phyloP scores from a whole-genome alignment of 2,888 invertebrate species.

The Drosophila nr. medialis region DNA sequence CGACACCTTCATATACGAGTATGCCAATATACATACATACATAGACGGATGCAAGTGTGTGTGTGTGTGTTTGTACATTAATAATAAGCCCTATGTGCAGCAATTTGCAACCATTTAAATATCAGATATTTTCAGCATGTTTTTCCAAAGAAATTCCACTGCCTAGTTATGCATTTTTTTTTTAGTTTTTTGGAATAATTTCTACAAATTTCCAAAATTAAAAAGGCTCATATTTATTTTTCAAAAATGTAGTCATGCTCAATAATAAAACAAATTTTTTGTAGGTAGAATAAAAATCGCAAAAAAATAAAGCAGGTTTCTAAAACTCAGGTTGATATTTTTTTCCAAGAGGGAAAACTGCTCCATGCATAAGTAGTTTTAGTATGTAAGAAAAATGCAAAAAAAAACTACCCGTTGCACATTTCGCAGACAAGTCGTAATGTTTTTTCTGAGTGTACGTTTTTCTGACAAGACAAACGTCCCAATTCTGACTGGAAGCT shows the following conservation, averaged over 20 bases:
- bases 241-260: background rate
- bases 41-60: background rate
- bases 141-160: background rate
- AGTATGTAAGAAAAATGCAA: background rate
- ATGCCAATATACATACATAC: background rate
- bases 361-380: background rate
- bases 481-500: background rate
- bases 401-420: background rate
- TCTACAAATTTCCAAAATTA: no score
- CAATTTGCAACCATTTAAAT: constrained; percentile 16
- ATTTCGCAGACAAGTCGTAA: background rate
- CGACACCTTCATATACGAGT: constrained; percentile 38
- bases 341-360: background rate
- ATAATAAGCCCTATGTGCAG: constrained; percentile 11
- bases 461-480: background rate
- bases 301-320: no score
- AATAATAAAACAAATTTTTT: no score
- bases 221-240: background rate
- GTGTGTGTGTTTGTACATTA: background rate
- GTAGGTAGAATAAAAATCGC: background rate
- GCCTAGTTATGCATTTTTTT: background rate
- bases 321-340: background rate
- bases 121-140: constrained; percentile 1
- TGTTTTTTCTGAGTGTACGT: background rate
- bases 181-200: background rate